Percentiles rank a stretch among this genome's conserved stretches.
Evolutionary conservation across 1,140 invertebrate genomes (phyloP).

Genomic region (Nymphalis io): DNA sequence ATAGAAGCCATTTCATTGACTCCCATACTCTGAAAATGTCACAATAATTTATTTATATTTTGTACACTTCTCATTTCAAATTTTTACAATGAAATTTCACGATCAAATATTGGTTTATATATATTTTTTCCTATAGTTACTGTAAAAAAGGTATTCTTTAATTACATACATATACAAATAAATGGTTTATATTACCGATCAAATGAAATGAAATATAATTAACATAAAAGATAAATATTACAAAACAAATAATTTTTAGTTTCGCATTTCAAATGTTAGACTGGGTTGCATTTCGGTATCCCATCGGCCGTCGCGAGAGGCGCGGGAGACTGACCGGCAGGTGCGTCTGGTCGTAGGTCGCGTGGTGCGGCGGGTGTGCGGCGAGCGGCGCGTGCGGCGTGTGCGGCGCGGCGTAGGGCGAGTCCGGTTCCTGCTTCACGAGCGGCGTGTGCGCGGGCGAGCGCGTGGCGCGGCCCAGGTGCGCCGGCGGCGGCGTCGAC

Average conservation of each 20-base stretch:
- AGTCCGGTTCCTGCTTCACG: slow-evolving; percentile 54
- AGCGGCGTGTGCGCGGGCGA: slow-evolving; percentile 63
- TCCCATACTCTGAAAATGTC: slow-evolving; percentile 66
- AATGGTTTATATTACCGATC: too few relatives aligned
- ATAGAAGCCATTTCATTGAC: slow-evolving; percentile 75
- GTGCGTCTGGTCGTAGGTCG: slow-evolving; percentile 65
- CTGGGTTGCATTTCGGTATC: too few relatives aligned
- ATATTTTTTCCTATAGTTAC: too few relatives aligned
- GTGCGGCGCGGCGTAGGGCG: slow-evolving; percentile 37
- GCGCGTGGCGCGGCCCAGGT: slow-evolving; percentile 55
- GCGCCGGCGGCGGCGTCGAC: slow-evolving; percentile 75
- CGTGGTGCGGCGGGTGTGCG: slow-evolving; percentile 40
- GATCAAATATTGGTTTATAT: too few relatives aligned
- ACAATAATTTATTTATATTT: not conserved
- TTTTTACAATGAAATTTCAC: too few relatives aligned
- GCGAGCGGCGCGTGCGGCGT: slow-evolving; percentile 40
- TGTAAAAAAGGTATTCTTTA: too few relatives aligned
- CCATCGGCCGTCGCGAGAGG: too few relatives aligned
- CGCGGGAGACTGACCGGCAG: slow-evolving; percentile 54
- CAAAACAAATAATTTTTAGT: too few relatives aligned
- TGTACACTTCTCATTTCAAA: not conserved
- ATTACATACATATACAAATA: too few relatives aligned
- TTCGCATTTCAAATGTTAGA: too few relatives aligned
- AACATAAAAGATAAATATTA: too few relatives aligned
- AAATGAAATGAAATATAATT: too few relatives aligned